Evolutionary conservation across 1,140 invertebrate species (phyloP).

Genomic region (Schlechtendalia chinensis): DNA sequence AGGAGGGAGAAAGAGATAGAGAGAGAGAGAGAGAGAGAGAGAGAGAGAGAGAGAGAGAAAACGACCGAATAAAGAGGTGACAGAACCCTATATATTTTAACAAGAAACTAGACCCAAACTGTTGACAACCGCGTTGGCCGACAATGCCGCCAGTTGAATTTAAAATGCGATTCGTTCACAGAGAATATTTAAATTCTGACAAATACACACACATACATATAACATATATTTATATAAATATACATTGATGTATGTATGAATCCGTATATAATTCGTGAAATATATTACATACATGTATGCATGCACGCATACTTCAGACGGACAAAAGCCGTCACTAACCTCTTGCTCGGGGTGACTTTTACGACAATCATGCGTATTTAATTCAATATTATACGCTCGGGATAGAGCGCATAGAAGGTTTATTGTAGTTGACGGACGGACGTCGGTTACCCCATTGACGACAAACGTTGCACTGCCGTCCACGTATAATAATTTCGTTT

Average conservation of each 20-base stretch:
- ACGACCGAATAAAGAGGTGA: not conserved
- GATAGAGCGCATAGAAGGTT: too few relatives aligned
- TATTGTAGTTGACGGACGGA: not conserved
- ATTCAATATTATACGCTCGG: not conserved
- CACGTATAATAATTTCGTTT: too few relatives aligned
- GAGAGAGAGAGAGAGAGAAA: not conserved
- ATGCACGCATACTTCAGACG: too few relatives aligned
- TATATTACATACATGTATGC: not conserved
- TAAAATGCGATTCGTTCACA: not conserved
- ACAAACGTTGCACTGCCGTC: too few relatives aligned
- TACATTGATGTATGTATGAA: too few relatives aligned
- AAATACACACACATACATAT: not conserved
- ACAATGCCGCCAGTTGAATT: not conserved
- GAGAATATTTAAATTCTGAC: constrained; percentile 1
- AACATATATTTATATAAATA: too few relatives aligned
- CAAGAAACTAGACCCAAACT: not conserved
- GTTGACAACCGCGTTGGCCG: not conserved
- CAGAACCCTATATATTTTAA: not conserved
- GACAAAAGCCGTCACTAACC: not conserved
- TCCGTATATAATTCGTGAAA: too few relatives aligned
- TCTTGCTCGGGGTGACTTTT: not conserved
- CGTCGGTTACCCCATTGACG: too few relatives aligned
- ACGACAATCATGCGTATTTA: not conserved
- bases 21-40: too few relatives aligned
- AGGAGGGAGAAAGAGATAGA: too few relatives aligned